Base-by-base conservation (phyloP, 2,888 invertebrate species). In the Ochropleura plecta region DNA sequence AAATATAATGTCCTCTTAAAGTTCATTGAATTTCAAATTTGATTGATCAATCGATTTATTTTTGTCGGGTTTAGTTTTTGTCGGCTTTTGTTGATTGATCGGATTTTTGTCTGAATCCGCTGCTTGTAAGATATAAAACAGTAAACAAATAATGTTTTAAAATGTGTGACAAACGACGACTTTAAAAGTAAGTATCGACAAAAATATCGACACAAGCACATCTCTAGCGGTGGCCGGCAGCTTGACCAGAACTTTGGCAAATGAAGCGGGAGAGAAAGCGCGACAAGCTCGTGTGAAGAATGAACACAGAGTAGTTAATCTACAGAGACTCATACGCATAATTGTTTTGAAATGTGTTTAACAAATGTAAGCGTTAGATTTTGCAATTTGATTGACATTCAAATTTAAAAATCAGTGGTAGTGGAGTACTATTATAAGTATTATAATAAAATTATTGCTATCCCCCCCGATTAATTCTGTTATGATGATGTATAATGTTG, bases 191-290 rank as follows among this genome's bases (percentile, higher is more conserved):
- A 30, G 18, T 42, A 70, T 60, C 59, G 70, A 57, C 8, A 48
- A 66, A 18, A 40, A 10, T 71, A 78, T 86, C 83, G 82, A 81
- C 77, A 77, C 49, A 42, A 62, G 64, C 42, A 7, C 87, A 76
- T 62, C 87, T 53, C 91, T 86, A 88, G 53, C 82, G 46, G 84
- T 85, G 84, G 77, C 71, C 75, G 76, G 85, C 88, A 90, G 92
- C 92, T 95, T 95, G 95, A 94, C 95, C 95, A 93, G 90, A 92
- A 94, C 92, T 94, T 94, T 94, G 89, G 90, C 93, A 94, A 95
- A 95, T 95, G 93, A 95, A 94, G 92, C 93, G 92, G 80, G 90
- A 91, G 93, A 90, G 93, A 93, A 91, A 88, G 89, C 90, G 91
- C 91, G 89, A 87, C 90, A 84, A 90, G 89, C 91, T 90, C 88